These are phyloP conservation scores for Leptoclinus maculatus DNA, from an alignment of 2,797 vertebrate genomes.

Conservation along the genomic window DNA sequence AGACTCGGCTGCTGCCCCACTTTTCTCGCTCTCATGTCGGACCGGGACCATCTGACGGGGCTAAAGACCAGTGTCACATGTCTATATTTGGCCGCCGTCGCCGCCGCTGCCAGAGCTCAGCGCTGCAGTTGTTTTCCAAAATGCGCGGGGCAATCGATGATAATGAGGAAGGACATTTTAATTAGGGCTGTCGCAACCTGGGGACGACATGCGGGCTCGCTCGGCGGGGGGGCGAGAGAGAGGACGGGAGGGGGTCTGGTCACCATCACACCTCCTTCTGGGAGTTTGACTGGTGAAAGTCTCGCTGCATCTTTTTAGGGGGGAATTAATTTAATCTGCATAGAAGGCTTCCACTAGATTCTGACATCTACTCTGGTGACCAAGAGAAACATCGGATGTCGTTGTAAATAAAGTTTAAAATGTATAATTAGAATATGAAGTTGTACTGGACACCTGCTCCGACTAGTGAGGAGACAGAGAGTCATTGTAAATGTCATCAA, in stretches of 20 bases:
- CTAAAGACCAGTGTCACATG: slow-evolving; percentile 84
- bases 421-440: background rate
- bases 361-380: background rate
- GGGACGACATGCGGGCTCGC: slow-evolving; percentile 64
- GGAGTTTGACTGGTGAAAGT: slow-evolving; percentile 66
- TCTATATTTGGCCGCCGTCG: slow-evolving; percentile 81
- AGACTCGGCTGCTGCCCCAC: slow-evolving; percentile 83
- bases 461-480: background rate
- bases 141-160: slow-evolving; percentile 81
- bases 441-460: background rate
- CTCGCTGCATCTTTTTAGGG: slow-evolving; percentile 62
- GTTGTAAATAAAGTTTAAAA: background rate
- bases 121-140: slow-evolving; percentile 83
- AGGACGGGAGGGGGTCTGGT: slow-evolving; percentile 54
- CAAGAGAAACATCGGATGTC: background rate
- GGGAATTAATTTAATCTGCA: slow-evolving; percentile 54
- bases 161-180: slow-evolving; percentile 88
- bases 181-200: slow-evolving; percentile 83
- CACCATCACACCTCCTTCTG: slow-evolving; percentile 69
- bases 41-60: slow-evolving; percentile 85
- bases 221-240: slow-evolving; percentile 46
- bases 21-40: slow-evolving; percentile 82
- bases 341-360: background rate
- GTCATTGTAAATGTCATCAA: too few species aligned
- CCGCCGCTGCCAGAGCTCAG: slow-evolving; percentile 74